These are phyloP conservation scores for Drosophila mettleri DNA, from an alignment of 2,888 invertebrate species.

Conservation along the genomic window DNA sequence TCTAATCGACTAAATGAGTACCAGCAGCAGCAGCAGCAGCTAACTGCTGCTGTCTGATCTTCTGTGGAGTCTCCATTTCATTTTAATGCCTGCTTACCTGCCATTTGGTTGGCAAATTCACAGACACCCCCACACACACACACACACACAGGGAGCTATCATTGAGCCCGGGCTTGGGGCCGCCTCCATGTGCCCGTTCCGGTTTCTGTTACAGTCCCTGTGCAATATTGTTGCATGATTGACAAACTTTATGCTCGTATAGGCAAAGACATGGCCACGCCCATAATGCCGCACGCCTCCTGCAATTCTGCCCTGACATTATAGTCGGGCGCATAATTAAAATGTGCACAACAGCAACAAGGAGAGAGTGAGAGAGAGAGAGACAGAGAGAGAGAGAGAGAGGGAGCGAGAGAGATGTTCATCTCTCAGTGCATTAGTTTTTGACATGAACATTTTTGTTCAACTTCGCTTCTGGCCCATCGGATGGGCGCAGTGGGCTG, in stretches of 20 bases:
- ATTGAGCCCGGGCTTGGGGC: conserved; percentile 27
- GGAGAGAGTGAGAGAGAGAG: conserved; percentile 1
- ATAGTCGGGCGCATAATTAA: conserved; percentile 57
- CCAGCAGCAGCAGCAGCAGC: conserved; percentile 13
- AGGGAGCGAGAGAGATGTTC: conserved; percentile 5
- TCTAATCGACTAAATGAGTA: conserved; percentile 54
- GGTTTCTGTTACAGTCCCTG: conserved; percentile 33
- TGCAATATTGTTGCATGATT: conserved; percentile 59
- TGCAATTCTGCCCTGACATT: conserved; percentile 33
- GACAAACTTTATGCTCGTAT: conserved; percentile 52
- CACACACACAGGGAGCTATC: conserved; percentile 15
- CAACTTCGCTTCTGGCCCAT: conserved; percentile 22
- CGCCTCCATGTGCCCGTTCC: neutral
- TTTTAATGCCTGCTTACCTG: conserved; percentile 52
- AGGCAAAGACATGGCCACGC: conserved; percentile 29
- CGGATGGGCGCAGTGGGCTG: neutral
- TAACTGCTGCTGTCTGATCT: conserved; percentile 36
- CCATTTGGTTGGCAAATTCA: conserved; percentile 46
- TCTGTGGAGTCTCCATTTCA: conserved; percentile 50
- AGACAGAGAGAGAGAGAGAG: conserved; percentile 7
- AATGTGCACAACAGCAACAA: conserved; percentile 52
- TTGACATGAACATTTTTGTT: conserved; percentile 21
- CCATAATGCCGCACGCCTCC: too few species aligned
- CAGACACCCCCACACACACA: conserved; percentile 19
- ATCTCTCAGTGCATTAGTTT: conserved; percentile 37